These are phyloP conservation scores for Saccopteryx leptura DNA, from an alignment of 2,113 vertebrate genomes.

Conservation along the genomic window DNA sequence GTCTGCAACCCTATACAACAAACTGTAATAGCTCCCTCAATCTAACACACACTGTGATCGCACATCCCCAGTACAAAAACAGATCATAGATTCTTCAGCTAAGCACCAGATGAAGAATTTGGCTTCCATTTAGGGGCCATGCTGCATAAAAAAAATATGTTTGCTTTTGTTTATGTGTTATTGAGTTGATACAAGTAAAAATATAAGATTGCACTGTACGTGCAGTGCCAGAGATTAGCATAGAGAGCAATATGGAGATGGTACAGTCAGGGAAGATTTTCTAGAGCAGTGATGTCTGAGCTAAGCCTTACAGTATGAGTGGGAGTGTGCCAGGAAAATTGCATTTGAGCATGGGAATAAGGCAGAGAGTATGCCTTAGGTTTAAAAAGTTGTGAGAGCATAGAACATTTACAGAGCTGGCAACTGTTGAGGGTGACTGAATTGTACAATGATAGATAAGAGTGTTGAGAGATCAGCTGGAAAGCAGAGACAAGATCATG, in stretches of 20 bases:
- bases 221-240: slow-evolving; percentile 69
- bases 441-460: not conserved
- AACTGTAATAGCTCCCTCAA: slow-evolving; percentile 51
- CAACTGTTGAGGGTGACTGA: not conserved
- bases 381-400: not conserved
- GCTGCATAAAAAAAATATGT: slow-evolving; percentile 75
- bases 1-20: slow-evolving; percentile 49
- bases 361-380: not conserved
- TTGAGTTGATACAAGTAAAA: slow-evolving; percentile 74
- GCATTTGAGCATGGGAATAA: not conserved
- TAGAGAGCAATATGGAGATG: slow-evolving; percentile 9
- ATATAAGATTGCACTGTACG: slow-evolving; percentile 66
- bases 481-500: not conserved
- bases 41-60: slow-evolving; percentile 59
- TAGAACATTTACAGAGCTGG: not conserved
- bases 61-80: slow-evolving; percentile 36
- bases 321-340: slow-evolving; percentile 11
- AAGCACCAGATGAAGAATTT: slow-evolving; percentile 81
- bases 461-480: not conserved
- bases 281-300: slow-evolving; percentile 1
- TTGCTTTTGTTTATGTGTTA: slow-evolving; percentile 81
- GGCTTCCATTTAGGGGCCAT: slow-evolving; percentile 73
- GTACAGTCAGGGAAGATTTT: slow-evolving; percentile 43
- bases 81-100: slow-evolving; percentile 65
- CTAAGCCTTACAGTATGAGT: slow-evolving; percentile 2